Evolutionary conservation across 2,797 vertebrate genomes (phyloP).

Genomic region (Lepus oiostolus): DNA sequence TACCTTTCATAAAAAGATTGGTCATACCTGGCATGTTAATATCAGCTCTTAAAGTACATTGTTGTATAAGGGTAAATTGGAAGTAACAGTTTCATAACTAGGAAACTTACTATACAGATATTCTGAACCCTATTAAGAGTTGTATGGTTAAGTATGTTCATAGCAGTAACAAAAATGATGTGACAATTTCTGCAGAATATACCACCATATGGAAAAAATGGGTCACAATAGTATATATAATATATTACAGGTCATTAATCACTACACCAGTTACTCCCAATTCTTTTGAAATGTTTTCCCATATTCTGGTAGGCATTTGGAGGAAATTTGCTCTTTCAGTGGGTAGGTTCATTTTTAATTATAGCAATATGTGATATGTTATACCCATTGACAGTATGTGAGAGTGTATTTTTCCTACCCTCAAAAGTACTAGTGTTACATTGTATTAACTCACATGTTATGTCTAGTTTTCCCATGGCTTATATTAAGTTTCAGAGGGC

Average conservation of each 20-base stretch:
- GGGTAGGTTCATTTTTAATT: neutral
- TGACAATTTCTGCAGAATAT: neutral
- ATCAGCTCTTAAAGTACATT: neutral
- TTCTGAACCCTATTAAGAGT: too few species aligned
- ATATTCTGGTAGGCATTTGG: neutral
- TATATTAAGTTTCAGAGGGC: conserved; percentile 24
- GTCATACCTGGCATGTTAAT: neutral
- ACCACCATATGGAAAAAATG: neutral
- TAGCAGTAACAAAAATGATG: neutral
- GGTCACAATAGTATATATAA: neutral
- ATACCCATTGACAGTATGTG: neutral
- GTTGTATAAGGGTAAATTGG: too few species aligned
- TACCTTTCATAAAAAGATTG: neutral
- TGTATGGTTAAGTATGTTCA: neutral
- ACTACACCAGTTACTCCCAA: neutral
- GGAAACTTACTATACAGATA: neutral
- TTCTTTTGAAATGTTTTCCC: conserved; percentile 29
- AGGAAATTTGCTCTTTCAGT: neutral
- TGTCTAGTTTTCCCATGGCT: conserved; percentile 26
- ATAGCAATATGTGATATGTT: neutral
- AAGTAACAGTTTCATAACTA: neutral
- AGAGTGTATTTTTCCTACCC: neutral
- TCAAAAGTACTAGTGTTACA: neutral
- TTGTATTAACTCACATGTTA: neutral
- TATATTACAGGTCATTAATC: neutral